Evolutionary conservation across 2,888 invertebrate species (phyloP), one percentile per base, ranked within the genome.

Genomic region (Drosophila prolongata): DNA sequence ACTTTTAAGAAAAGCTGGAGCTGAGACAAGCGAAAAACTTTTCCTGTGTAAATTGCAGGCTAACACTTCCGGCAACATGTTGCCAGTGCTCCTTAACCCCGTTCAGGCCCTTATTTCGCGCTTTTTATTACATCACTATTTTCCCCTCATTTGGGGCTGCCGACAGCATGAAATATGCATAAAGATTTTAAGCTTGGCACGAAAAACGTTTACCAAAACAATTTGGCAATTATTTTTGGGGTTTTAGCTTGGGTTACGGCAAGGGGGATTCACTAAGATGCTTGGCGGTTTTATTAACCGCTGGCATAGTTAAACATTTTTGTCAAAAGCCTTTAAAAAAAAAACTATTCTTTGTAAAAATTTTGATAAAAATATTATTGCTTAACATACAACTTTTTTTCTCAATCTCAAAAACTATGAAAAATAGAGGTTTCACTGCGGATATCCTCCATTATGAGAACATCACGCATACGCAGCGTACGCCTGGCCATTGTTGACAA

Each of bases 381-480:
- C 19, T 19, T 19, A 19, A 19, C 3, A 19, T 19, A 19, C 24
- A 0, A 24, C 24, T 24, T 24, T 24, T 19, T 24, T 24, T 0
- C 24, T 24, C 24, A 24, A 24, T 24, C 24, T 24, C 24, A 24
- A 38, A 11, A 30, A n/a, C 13, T 1, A 10, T 16, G 27, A 9
- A 16, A 35, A 53, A 47, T 13, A 37, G 38, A 43, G 38, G 38
- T 11, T 30, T 27, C 19, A 9, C 43, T 40, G 30, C 38, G 34
- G 2, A 34, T 16, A 14, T 42, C 24, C 49, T 27, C 27, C 46
- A 50, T 40, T 43, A 46, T 1, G 38, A n/a, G 43, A 14, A 43
- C 62, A 80, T 76, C 54, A 79, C 75, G 75, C 70, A 82, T 86
- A 86, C 83, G 73, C 65, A 50, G 50, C 43, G 59, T 65, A 44